Conservation (phyloP, 2,113 vertebrate genomes). For the Peromyscus californicus region DNA sequence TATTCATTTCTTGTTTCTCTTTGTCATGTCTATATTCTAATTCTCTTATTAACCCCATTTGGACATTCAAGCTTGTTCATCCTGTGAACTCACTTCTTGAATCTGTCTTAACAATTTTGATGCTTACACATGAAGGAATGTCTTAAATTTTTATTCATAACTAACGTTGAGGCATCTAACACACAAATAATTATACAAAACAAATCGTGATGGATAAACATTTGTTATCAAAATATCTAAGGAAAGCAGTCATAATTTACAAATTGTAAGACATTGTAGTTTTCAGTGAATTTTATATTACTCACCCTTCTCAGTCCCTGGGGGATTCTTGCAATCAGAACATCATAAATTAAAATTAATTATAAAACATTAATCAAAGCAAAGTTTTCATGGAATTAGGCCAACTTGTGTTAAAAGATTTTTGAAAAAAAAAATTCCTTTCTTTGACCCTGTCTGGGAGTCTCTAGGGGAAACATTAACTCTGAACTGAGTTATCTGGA, state of each 20-base stretch:
- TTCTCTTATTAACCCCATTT: neutral
- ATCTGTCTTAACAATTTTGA: neutral
- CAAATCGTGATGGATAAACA: neutral
- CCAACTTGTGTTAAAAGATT: neutral
- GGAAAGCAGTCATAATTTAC: constrained; percentile 27
- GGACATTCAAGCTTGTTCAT: neutral
- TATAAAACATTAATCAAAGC: neutral
- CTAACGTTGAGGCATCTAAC: neutral
- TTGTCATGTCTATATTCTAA: neutral
- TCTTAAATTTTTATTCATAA: neutral
- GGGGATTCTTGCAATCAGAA: constrained; percentile 26
- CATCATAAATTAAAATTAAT: constrained; percentile 23
- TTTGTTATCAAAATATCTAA: neutral
- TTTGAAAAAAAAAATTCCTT: neutral
- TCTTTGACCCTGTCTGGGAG: neutral
- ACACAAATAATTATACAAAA: neutral
- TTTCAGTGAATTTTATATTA: neutral
- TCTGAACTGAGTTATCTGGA: neutral
- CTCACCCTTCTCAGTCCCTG: neutral
- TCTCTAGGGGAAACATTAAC: neutral
- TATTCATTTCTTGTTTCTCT: neutral
- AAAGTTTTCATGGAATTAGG: neutral
- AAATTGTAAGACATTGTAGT: neutral
- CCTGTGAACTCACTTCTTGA: neutral
- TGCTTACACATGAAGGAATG: neutral